A percentile compares a stretch with the other conserved stretches of the same genome.
Evolutionary conservation across 2,797 vertebrate genomes (phyloP).

Genomic region (Champsocephalus esox): DNA sequence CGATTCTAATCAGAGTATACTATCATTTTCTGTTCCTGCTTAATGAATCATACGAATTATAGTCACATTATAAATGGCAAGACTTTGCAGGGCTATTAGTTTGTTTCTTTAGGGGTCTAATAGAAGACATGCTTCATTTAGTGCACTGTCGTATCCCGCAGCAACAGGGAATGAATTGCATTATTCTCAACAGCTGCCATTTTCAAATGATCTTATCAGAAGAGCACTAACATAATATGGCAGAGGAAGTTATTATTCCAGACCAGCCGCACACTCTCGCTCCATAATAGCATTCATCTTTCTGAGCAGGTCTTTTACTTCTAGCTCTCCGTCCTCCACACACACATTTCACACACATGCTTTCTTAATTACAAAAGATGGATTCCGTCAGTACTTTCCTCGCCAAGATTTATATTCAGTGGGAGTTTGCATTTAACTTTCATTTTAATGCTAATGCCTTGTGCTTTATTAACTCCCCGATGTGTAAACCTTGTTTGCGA

Average conservation of each 20-base stretch:
- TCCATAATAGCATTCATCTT: slow-evolving; percentile 81
- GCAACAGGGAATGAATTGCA: slow-evolving; percentile 94
- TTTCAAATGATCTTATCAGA: slow-evolving; percentile 90
- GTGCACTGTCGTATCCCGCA: slow-evolving; percentile 89
- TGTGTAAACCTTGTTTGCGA: slow-evolving; percentile 62
- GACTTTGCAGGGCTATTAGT: slow-evolving; percentile 98
- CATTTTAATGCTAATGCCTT: slow-evolving; percentile 74
- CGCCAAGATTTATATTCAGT: slow-evolving; percentile 68
- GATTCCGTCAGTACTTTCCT: slow-evolving; percentile 64
- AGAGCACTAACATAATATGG: slow-evolving; percentile 82
- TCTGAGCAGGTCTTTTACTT: slow-evolving; percentile 72
- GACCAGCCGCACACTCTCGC: slow-evolving; percentile 79
- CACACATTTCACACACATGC: slow-evolving; percentile 63
- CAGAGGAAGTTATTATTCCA: slow-evolving; percentile 87
- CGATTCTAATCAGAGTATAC: slow-evolving; percentile 91
- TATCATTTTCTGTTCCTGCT: slow-evolving; percentile 98
- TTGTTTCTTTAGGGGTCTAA: slow-evolving; percentile 99
- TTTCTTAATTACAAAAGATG: slow-evolving; percentile 81
- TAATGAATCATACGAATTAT: slow-evolving; percentile 99
- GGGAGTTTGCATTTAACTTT: slow-evolving; percentile 68
- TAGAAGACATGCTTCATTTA: slow-evolving; percentile 97
- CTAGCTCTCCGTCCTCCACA: slow-evolving; percentile 52
- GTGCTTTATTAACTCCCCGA: slow-evolving; percentile 63
- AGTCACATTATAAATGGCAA: slow-evolving; percentile 99
- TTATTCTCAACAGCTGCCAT: slow-evolving; percentile 95